Conservation (phyloP, 2,797 vertebrate genomes). For the Karalla daura region DNA sequence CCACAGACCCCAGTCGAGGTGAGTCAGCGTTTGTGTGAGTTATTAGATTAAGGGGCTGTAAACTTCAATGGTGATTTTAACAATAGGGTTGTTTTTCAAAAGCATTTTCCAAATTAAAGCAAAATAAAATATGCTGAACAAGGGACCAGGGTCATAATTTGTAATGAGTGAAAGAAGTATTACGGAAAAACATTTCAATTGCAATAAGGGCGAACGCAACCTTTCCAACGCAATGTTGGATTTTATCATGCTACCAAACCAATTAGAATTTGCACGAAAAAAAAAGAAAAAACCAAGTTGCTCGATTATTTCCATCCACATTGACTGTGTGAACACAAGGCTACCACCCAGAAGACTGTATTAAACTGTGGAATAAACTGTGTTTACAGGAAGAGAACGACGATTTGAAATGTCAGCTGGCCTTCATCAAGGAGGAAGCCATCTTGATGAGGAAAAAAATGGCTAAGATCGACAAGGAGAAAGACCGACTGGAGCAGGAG, state of each 20-base stretch:
- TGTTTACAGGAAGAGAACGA: conserved; percentile 92
- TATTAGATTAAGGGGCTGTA: conserved; percentile 11
- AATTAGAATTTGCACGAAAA: not conserved
- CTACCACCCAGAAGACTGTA: not conserved
- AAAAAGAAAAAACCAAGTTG: not conserved
- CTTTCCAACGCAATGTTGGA: not conserved
- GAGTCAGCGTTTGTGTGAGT: conserved; percentile 59
- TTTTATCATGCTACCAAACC: not conserved
- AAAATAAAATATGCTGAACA: not conserved
- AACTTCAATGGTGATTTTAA: conserved; percentile 11
- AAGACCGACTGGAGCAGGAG: conserved; percentile 96
- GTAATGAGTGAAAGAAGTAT: not conserved
- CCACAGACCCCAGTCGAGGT: conserved; percentile 93
- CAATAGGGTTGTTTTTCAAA: conserved; percentile 13
- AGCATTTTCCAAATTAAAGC: conserved; percentile 22
- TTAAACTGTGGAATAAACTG: not conserved
- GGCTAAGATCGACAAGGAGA: conserved; percentile 99
- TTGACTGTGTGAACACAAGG: not conserved
- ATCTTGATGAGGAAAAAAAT: conserved; percentile 98
- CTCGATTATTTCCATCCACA: not conserved
- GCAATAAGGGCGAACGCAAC: not conserved
- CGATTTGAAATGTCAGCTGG: conserved; percentile 96
- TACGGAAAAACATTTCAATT: not conserved
- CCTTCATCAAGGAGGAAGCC: conserved; percentile 97
- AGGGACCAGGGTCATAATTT: not conserved